Evolutionary conservation across 1,140 invertebrate species (phyloP), one percentile per base, ranked within the genome.

Genomic region (Coelopa frigida): DNA sequence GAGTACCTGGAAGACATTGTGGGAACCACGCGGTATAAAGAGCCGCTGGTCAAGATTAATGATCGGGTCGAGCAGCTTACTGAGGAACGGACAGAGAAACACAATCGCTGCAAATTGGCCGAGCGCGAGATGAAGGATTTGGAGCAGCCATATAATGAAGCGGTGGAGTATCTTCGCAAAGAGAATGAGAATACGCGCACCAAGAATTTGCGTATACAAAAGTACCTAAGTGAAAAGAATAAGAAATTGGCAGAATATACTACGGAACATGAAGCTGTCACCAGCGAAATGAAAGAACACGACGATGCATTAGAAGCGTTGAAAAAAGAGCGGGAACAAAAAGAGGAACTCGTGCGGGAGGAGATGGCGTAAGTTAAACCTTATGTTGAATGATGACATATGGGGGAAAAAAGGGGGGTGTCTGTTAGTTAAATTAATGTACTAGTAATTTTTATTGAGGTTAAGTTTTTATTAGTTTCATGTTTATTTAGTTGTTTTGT

Each of bases 1-100:
- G 96, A 99, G 70, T 99, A 95, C 73, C 74, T 99, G 12, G 97
- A 99, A 73, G 96, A 99, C 67, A 97, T 99, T 49, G 91, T 99
- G 62, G 97, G 96, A 1, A 94, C 91, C 0, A 83, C 82, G 20
- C 78, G 94, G 41, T 96, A 85, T 54, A 88, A 87, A 72, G 82
- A 86, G 64, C 92, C 94, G 0, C 79, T 98, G 43, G 80, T 84
- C 53, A 80, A 88, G 59, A 73, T 99, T 15, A 72, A 75, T 22
- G 74, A 81, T 24, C 81, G 81, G 56, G 81, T 94, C 3, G 89
- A 95, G 55, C 72, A 82, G 27, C 71, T 94, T 17, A 83, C 82
- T 33, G 88, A 93, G 54, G 74, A 82, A 54, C 74, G 89, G 27
- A 78, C 81, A 38, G 89, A 94, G 70, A 96, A 95, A 70, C 70